Conservation (phyloP, 2,888 invertebrate genomes). For the Mesopsocus fuscifrons region DNA sequence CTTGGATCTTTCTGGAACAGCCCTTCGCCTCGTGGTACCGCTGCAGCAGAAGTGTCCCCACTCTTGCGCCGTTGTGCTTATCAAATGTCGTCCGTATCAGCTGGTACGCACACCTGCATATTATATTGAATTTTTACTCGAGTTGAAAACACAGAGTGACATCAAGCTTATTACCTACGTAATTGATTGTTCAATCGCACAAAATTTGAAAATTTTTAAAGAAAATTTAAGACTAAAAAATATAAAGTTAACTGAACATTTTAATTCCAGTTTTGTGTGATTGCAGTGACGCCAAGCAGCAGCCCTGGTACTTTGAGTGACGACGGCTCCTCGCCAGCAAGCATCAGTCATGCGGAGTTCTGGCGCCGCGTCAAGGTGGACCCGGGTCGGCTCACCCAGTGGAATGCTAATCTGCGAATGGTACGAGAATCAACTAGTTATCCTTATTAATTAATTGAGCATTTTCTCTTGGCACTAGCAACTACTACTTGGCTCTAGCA, state of each 20-base stretch:
- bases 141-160: too few species aligned
- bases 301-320: slow-evolving; percentile 26
- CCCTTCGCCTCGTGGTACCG: slow-evolving; percentile 28
- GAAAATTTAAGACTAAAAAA: slow-evolving; percentile 8
- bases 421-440: too few species aligned
- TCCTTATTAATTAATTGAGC: not conserved
- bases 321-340: slow-evolving; percentile 27
- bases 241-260: slow-evolving; percentile 1
- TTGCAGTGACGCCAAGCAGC: slow-evolving; percentile 21
- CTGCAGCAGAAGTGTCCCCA: slow-evolving; percentile 29
- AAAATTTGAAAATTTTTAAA: slow-evolving; percentile 7
- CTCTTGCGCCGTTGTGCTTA: slow-evolving; percentile 32
- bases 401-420: slow-evolving; percentile 58
- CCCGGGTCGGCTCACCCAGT: slow-evolving; percentile 48
- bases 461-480: too few species aligned
- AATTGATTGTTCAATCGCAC: too few species aligned
- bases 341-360: slow-evolving; percentile 27
- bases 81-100: slow-evolving; percentile 33
- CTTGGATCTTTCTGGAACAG: slow-evolving; percentile 35
- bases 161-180: too few species aligned
- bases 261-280: slow-evolving; percentile 10
- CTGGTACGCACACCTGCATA: too few species aligned
- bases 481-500: too few species aligned
- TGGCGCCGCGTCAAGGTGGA: slow-evolving; percentile 45
- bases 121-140: too few species aligned